These are phyloP conservation scores for Nibea albiflora DNA, from an alignment of 2,113 vertebrate species.

Conservation along the genomic window DNA sequence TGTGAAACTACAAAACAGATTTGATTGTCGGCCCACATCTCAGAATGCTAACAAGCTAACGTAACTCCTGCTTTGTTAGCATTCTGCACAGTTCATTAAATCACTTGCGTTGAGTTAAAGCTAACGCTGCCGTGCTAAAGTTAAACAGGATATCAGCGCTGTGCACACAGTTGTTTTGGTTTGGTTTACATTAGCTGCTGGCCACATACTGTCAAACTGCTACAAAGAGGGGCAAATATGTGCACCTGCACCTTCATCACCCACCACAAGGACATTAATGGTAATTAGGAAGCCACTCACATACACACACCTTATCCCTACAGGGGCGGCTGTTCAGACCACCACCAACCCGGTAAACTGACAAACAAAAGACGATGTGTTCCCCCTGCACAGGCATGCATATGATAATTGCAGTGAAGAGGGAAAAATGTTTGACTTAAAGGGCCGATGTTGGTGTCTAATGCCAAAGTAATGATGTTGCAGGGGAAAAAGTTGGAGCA, in stretches of 20 bases:
- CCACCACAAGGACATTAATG: constrained; percentile 1
- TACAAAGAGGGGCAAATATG: constrained; percentile 10
- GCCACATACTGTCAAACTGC: constrained; percentile 6
- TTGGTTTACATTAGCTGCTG: constrained; percentile 40
- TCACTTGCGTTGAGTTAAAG: neutral
- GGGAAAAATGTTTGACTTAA: constrained; percentile 51
- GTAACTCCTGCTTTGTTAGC: too few relatives aligned
- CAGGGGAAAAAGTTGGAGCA: constrained; percentile 10
- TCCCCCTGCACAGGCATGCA: constrained; percentile 67
- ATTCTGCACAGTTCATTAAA: too few relatives aligned
- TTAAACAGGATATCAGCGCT: constrained; percentile 48
- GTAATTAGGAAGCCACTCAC: constrained; percentile 22
- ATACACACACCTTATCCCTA: constrained; percentile 4
- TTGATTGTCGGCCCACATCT: too few relatives aligned
- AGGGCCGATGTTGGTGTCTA: constrained; percentile 51
- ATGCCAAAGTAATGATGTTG: constrained; percentile 68
- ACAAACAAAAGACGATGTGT: constrained; percentile 64
- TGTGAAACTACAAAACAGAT: too few relatives aligned
- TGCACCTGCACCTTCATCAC: neutral
- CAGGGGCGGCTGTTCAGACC: constrained; percentile 28
- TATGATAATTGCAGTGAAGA: constrained; percentile 62
- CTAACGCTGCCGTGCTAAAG: constrained; percentile 44
- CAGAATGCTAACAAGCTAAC: too few relatives aligned
- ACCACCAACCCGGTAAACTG: constrained; percentile 18
- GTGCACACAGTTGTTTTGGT: constrained; percentile 48